These are phyloP conservation scores for Corythornis madagascariensis DNA, from an alignment of 2,113 vertebrate genomes.

Conservation along the genomic window DNA sequence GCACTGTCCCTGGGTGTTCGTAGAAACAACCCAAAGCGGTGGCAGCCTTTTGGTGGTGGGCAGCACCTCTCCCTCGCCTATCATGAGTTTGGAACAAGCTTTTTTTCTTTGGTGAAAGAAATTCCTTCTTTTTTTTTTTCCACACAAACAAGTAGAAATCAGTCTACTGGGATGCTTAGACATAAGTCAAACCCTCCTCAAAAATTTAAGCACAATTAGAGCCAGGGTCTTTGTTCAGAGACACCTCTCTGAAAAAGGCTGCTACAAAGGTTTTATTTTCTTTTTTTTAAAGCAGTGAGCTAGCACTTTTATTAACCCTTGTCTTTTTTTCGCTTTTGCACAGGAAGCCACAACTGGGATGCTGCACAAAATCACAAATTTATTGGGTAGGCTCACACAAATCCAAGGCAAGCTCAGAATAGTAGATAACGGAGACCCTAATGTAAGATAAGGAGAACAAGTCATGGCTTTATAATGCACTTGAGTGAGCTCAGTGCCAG, in stretches of 20 bases:
- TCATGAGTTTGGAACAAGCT: rapidly evolving
- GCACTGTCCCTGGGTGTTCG: rapidly evolving
- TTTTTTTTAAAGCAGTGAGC: not conserved
- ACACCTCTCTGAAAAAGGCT: not conserved
- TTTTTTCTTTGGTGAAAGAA: not conserved
- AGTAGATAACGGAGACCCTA: not conserved
- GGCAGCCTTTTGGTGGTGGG: not conserved
- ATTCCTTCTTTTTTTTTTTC: not conserved
- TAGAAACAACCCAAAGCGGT: rapidly evolving
- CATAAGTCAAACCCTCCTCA: not conserved
- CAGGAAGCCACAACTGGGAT: not conserved
- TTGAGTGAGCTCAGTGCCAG: not conserved
- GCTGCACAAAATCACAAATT: not conserved
- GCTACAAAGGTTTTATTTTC: not conserved
- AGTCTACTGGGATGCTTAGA: not conserved
- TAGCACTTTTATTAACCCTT: not conserved
- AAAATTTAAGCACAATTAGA: not conserved
- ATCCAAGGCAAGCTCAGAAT: rapidly evolving
- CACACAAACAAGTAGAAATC: not conserved
- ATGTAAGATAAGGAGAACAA: not conserved
- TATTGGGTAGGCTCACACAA: not conserved
- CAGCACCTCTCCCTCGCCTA: not conserved
- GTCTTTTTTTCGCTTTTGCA: not conserved
- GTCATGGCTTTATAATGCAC: not conserved
- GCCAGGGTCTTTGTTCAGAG: not conserved